Evolutionary conservation across 2,888 invertebrate genomes (phyloP), one percentile per base, ranked within the genome.

Genomic region (Strigamia transsilvanica): DNA sequence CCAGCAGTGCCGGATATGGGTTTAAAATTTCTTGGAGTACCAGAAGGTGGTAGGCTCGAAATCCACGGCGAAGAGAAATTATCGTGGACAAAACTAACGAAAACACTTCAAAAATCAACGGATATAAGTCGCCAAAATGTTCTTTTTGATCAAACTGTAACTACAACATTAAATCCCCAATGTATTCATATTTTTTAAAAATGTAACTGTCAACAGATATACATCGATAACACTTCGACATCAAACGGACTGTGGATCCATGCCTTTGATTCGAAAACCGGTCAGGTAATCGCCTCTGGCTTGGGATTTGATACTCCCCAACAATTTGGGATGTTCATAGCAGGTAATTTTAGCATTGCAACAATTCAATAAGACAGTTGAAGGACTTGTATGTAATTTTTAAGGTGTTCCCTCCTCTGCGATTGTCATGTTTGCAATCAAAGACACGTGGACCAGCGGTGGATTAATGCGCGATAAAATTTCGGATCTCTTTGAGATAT

Each of bases 21-120:
- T 9, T 38, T 21, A 2, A 82, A 82, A 78, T 81, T 81, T 34
- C 38, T 82, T 10, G 82, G 82, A 15, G 34, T 82, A 18, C 81
- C 80, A 15, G 51, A 46, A 27, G 82, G 82, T 13, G 82, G 82
- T 13, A 46, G 66, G 34, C 51, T 82, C 21, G 81, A 81, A 41
- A 51, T 82, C 18, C 81, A 81, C 46, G 82, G 82, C 4, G 80
- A 82, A 77, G 21, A 61, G 34, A 77, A 66, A 15, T 21, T 82
- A 13, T 80, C 80, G 9, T 82, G 82, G 82, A 82, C 82, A 12
- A 82, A 82, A 56, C 27, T 82, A 38, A 80, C 81, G 4, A 34
- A 56, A 46, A 82, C 82, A 5, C 51, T 82, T 1, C 27, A n/a
- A 7, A 81, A 51, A 21, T 81, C 82, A 12, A 27, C 41, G n/a